Conservation (phyloP, 1,140 invertebrate species). For the Uloborus diversus region DNA sequence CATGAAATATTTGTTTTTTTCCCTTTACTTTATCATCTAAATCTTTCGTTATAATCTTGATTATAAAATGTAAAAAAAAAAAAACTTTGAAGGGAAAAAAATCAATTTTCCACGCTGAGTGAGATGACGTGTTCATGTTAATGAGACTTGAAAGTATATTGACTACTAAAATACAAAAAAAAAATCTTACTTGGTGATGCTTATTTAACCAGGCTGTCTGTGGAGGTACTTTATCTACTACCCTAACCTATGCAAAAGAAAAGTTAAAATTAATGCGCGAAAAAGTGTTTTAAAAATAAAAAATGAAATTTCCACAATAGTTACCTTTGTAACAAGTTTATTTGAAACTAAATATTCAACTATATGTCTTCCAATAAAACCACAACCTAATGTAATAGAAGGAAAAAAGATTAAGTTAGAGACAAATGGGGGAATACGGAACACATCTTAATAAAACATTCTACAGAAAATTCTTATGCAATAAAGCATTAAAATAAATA, state of each 20-base stretch:
- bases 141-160: no score
- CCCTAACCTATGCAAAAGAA: conserved; percentile 70
- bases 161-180: no score
- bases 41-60: no score
- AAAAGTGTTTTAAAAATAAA: not conserved
- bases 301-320: not conserved
- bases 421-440: not conserved
- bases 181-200: conserved; percentile 71
- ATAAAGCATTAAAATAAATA: not conserved
- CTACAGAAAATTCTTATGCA: not conserved
- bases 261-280: not conserved
- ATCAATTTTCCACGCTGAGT: no score
- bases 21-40: no score
- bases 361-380: conserved; percentile 89
- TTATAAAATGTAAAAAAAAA: no score
- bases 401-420: not conserved
- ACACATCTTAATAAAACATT: no score
- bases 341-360: conserved; percentile 82
- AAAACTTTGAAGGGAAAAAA: no score
- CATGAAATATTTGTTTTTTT: no score
- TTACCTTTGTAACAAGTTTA: conserved; percentile 73
- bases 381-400: conserved; percentile 75
- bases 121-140: no score
- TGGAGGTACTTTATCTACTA: conserved; percentile 92
- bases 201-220: conserved; percentile 88